Base-by-base conservation (phyloP, 2,797 vertebrate species). In the Sebastolobus altivelis region DNA sequence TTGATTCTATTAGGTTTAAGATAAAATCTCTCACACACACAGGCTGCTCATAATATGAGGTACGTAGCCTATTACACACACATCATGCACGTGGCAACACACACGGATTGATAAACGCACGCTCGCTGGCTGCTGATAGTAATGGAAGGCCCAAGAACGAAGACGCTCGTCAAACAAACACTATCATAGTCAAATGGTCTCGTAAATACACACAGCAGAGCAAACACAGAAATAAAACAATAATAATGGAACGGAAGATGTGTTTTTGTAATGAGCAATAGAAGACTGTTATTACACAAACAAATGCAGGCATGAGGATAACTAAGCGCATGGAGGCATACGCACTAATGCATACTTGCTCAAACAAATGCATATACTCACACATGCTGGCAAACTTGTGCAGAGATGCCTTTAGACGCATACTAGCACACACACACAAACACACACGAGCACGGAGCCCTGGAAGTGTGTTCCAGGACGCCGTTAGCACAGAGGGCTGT, bases 401-500 rank as follows among this genome's bases (percentile, higher is more conserved):
- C 61, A 63, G n/a, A 40, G 37, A 63, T 63, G 37, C 61, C 61
- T 63, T 40, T 14, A 49, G 27, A 66, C 18, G 43, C 43, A 52
- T 18, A n/a, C 18, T 16, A 52, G 20, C 25, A 25, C 61, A 65
- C 37, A 40, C 16, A 14, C 61, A 65, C 58, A 69, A 61, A 74
- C 55, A 65, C 49, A 69, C 54, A 55, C 46, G n/a, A 33, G n/a
- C 76, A 85, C 49, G 65, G 60, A 75, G 43, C 66, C 74, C 79
- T 75, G 61, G 63, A 80, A 88, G 86, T 88, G 88, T 87, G 87
- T 75, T 90, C 79, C 82, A 92, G 92, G 90, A 87, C 35, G 70
- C 89, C 66, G 84, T 94, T 91, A 89, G 91, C 79, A 84, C 89
- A 89, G 87, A 87, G 78, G 88, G 88, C 91, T 90, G 91, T 94